A percentile compares a stretch with the other conserved stretches of the same genome.
Conservation (phyloP, 2,113 vertebrate genomes). For the Patagioenas fasciata region DNA sequence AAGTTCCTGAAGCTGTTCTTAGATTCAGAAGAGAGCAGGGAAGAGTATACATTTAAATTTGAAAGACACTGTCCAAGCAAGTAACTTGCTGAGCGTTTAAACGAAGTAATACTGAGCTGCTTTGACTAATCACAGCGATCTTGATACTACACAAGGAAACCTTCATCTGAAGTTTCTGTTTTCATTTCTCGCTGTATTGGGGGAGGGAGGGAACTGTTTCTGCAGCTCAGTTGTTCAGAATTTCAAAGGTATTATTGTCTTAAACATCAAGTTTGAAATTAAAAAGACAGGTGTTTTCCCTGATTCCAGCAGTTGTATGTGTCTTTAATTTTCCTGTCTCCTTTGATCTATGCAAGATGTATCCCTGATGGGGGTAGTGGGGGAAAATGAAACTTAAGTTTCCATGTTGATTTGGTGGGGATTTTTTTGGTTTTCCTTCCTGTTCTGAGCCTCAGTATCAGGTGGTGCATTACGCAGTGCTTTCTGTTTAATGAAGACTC, state of each 20-base stretch:
- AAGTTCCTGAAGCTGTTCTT: not conserved
- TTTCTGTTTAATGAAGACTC: not conserved
- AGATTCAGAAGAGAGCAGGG: not conserved
- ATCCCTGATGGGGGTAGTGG: not conserved
- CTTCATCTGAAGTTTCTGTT: not conserved
- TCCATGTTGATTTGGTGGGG: not conserved
- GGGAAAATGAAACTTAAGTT: not conserved
- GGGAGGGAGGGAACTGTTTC: not conserved
- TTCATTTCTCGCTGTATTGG: not conserved
- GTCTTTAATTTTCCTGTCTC: not conserved
- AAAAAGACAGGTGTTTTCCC: not conserved
- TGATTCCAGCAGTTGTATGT: not conserved
- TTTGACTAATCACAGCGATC: not conserved
- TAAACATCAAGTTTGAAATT: not conserved
- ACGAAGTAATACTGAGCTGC: not conserved
- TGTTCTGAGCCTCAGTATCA: not conserved
- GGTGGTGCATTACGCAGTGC: not conserved
- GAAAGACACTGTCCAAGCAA: not conserved
- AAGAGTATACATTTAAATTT: not conserved
- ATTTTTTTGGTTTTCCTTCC: not conserved
- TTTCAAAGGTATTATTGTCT: not conserved
- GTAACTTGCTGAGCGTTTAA: not conserved
- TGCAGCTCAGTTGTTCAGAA: not conserved
- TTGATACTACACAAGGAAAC: not conserved
- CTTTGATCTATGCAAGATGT: not conserved